phyloP scores from a whole-genome alignment of 2,113 vertebrate species.

The Cnemophilus loriae region DNA sequence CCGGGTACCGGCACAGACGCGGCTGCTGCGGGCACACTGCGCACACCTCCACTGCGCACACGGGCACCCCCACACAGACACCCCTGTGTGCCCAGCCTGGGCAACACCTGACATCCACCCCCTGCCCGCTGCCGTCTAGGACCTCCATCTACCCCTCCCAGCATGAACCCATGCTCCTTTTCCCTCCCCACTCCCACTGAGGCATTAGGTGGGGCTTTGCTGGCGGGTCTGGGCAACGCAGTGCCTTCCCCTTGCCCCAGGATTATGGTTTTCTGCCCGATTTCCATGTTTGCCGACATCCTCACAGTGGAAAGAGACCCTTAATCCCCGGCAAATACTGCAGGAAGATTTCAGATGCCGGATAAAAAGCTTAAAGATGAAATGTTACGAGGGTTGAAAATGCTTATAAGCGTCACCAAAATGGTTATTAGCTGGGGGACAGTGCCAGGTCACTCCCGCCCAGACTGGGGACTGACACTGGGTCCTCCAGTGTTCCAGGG shows the following conservation, averaged over 20 bases:
- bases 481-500: fast-evolving
- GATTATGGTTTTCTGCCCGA: background rate
- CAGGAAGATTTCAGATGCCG: constrained; percentile 16
- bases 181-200: background rate
- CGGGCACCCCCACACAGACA: background rate
- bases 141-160: background rate
- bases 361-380: constrained; percentile 52
- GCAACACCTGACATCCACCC: fast-evolving
- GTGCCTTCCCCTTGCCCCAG: background rate
- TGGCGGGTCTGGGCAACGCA: fast-evolving
- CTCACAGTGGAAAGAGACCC: background rate
- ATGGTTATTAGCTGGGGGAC: background rate
- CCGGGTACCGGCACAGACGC: fast-evolving
- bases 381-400: background rate
- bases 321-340: constrained; percentile 31
- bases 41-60: fast-evolving
- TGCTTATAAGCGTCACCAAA: background rate
- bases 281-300: background rate
- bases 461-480: fast-evolving
- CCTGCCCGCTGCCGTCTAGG: fast-evolving
- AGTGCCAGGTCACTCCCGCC: fast-evolving
- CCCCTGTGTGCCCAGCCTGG: background rate
- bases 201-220: background rate
- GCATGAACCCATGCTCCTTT: background rate
- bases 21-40: fast-evolving